Base-by-base conservation (phyloP, 2,888 invertebrate species). In the Merodon equestris region DNA sequence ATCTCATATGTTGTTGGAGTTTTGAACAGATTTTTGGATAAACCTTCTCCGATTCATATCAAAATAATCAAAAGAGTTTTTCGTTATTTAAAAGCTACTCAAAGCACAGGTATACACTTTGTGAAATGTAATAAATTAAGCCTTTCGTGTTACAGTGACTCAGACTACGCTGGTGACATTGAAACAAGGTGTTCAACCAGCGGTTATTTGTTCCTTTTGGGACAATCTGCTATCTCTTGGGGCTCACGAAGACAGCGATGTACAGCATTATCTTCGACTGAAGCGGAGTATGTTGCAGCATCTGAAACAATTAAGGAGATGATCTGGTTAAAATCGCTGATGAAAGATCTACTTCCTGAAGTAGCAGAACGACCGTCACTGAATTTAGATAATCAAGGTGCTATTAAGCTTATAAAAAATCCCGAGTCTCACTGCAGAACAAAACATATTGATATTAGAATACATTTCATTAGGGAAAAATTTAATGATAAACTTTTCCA, bases 191-290 rank as follows among this genome's bases (percentile, higher is more conserved):
- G 75, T 34, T 83, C 84, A 36, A 83, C 82, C 1, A 67, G 74
- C 61, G 83, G 83, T 9, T 83, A 79, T 50, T 68, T 84, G 9
- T 82, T 83, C 51, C 27, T 79, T 42, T 71, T 83, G 14, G 72
- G 82, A 18, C 81, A 81, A 13, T 83, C 84, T 27, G 66, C 83
- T 0, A 82, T 87, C 3, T 75, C 83, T 1, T 86, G 85, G 86
- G 42, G 61, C n/a, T 86, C 85, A 44, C 73, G 83, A 66, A 10
- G 57, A 45, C 57, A 45, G 15, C 38, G 42, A 9, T 57, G 57
- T 57, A 45, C 15, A 12, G 44, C 57, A 19, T 44, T 57, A 18
- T 45, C 44, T 10, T 19, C 44, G 9, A 57, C 15, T 4, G 56
- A 56, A 60, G 36, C 48, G 5, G 44, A 56, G 34, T 44, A 44